Evolutionary conservation across 2,888 invertebrate genomes (phyloP).

Genomic region (Mesoligia furuncula): DNA sequence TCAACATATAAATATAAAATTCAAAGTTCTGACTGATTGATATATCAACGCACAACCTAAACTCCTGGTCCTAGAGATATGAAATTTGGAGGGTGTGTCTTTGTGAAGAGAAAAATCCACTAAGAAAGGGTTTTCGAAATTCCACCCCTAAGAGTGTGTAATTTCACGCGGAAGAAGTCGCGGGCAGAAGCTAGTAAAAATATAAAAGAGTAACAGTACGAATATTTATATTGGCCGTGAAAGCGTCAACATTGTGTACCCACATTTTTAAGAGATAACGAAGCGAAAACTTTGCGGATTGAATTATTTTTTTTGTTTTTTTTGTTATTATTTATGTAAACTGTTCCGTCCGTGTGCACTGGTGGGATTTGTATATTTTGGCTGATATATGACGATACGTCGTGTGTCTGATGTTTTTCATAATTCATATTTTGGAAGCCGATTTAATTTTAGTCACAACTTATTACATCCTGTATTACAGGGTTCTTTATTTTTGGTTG

Average conservation of each 20-base stretch:
- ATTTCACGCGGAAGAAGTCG: too few relatives aligned
- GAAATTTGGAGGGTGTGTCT: too few relatives aligned
- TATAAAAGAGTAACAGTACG: neutral
- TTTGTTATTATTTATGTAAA: slow-evolving; percentile 12
- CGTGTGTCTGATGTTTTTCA: neutral
- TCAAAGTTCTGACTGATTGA: too few relatives aligned
- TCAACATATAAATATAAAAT: too few relatives aligned
- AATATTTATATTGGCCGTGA: slow-evolving; percentile 8
- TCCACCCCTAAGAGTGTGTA: too few relatives aligned
- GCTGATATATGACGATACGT: neutral
- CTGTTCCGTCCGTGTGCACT: neutral
- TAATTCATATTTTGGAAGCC: neutral
- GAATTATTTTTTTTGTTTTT: too few relatives aligned
- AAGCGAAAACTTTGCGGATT: slow-evolving; percentile 19
- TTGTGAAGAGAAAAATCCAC: too few relatives aligned
- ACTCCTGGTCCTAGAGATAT: too few relatives aligned
- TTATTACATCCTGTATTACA: neutral
- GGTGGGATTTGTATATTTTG: neutral
- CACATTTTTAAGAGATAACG: slow-evolving; percentile 27
- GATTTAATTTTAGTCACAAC: neutral
- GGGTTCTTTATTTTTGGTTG: neutral
- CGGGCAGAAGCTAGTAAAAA: neutral
- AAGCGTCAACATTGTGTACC: slow-evolving; percentile 32
- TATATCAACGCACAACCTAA: too few relatives aligned
- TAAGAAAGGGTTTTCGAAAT: too few relatives aligned